phyloP scores from a whole-genome alignment of 2,888 invertebrate genomes.

The Cyaniris semiargus region DNA sequence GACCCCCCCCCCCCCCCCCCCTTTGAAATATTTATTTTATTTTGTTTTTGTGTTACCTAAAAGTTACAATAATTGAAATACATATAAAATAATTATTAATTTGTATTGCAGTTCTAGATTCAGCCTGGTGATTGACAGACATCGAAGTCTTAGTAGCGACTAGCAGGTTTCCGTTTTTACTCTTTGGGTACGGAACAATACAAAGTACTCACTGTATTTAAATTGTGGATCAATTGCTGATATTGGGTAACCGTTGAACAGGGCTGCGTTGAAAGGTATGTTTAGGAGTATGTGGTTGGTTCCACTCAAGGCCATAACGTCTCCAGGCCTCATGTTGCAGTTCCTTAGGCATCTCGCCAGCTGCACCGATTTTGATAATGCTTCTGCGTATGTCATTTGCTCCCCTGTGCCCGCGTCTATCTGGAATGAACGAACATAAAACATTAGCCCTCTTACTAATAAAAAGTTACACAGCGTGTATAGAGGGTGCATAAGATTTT shows the following conservation, averaged over 20 bases:
- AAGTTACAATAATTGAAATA: no score
- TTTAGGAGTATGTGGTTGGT: conserved; percentile 61
- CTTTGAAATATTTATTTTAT: no score
- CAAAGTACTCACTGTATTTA: conserved; percentile 54
- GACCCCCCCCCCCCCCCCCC: no score
- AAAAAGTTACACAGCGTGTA: no score
- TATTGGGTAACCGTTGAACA: conserved; percentile 59
- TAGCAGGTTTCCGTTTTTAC: no score
- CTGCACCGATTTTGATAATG: conserved; percentile 53
- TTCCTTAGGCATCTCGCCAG: conserved; percentile 55
- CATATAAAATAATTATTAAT: no score
- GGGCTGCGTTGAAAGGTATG: conserved; percentile 62
- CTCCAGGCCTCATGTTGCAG: conserved; percentile 56
- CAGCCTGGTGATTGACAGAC: neutral
- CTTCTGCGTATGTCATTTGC: conserved; percentile 57
- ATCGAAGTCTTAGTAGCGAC: neutral
- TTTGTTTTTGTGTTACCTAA: no score
- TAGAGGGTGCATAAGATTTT: no score
- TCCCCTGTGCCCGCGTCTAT: conserved; percentile 65
- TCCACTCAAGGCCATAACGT: conserved; percentile 60
- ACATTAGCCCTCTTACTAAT: no score
- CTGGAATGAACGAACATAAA: conserved; percentile 49
- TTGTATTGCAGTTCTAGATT: no score
- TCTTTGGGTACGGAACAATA: no score
- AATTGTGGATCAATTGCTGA: conserved; percentile 61